phyloP scores from a whole-genome alignment of 1,140 invertebrate species.

The Rhagoletis zephyria region DNA sequence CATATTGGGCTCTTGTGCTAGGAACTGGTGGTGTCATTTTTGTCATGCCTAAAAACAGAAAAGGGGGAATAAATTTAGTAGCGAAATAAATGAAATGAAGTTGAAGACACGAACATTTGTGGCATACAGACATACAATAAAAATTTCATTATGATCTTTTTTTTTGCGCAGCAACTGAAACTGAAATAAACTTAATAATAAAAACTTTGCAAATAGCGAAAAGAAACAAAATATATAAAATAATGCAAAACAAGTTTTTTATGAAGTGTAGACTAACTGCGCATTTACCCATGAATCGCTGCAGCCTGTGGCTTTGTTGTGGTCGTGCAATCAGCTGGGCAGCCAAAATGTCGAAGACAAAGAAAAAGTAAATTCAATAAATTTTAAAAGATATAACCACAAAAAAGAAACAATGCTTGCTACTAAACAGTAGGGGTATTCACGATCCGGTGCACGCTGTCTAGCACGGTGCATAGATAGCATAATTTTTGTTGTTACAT shows the following conservation, averaged over 20 bases:
- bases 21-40: neutral
- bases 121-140: no score
- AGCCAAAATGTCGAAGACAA: neutral
- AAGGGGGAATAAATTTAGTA: neutral
- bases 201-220: neutral
- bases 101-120: neutral
- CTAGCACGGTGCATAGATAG: no score
- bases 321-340: constrained; percentile 1
- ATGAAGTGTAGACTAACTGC: constrained; percentile 24
- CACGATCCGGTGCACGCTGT: no score
- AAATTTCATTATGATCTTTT: no score
- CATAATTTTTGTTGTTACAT: no score
- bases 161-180: no score
- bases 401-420: neutral
- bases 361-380: constrained; percentile 25
- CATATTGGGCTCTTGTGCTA: neutral
- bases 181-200: neutral
- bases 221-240: neutral
- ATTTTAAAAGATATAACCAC: neutral
- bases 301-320: neutral
- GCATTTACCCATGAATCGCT: neutral
- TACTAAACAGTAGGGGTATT: no score
- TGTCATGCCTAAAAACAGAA: neutral
- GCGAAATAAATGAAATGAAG: neutral
- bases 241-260: neutral